Evolutionary conservation across 2,113 vertebrate species (phyloP).

Genomic region (Rutilus rutilus): DNA sequence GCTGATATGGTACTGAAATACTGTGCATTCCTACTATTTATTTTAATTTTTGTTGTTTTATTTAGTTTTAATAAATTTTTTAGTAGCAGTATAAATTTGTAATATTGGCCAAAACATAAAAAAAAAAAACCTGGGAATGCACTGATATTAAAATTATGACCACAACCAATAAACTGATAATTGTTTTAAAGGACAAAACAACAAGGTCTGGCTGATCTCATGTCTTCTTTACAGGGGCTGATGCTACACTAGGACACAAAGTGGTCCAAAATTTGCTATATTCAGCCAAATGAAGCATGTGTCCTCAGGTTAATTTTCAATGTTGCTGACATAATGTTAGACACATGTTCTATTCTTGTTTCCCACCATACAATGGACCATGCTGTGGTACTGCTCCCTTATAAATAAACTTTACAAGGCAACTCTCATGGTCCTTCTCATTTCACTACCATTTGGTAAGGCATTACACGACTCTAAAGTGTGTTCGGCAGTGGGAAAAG

Average conservation of each 20-base stretch:
- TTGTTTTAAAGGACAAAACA: neutral
- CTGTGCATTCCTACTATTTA: neutral
- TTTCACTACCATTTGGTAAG: slow-evolving; percentile 1
- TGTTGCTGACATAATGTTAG: neutral
- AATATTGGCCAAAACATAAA: neutral
- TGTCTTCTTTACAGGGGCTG: neutral
- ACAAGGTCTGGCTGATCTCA: neutral
- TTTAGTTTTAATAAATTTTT: no score
- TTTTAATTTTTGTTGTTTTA: neutral
- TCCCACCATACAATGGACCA: neutral
- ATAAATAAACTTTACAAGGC: slow-evolving; percentile 4
- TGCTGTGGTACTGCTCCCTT: neutral
- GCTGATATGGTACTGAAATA: neutral
- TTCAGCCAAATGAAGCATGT: neutral
- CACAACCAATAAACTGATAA: neutral
- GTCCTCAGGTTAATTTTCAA: neutral
- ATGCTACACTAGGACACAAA: neutral
- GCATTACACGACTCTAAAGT: neutral
- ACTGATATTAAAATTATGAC: neutral
- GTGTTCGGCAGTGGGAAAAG: neutral
- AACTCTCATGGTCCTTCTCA: neutral
- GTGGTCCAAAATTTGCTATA: neutral
- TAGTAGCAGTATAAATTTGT: no score
- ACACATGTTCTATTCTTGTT: neutral
- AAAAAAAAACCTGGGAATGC: neutral